Evolutionary conservation across 2,797 vertebrate species (phyloP), one percentile per base, ranked within the genome.

Genomic region (Dromococcyx pavoninus): DNA sequence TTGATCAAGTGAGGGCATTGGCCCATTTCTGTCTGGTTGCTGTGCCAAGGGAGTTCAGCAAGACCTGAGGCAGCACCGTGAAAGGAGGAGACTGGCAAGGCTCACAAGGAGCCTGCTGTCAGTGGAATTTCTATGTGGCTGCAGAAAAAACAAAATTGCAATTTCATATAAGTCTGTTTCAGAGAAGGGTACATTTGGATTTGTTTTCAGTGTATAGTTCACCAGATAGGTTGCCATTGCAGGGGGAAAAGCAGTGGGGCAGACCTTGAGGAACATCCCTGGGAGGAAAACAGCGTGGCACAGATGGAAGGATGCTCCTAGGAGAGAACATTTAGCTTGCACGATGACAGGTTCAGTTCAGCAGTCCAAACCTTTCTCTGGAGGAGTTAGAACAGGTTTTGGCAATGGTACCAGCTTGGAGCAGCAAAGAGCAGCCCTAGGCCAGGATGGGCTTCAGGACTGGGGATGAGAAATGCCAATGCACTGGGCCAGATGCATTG

Each of bases 401-500:
- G 3, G 24, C n/a, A 50, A 46, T 1, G 0, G 5, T 17, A 19
- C 5, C 1, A 2, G 14, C 18, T 16, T 69, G n/a, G 13, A 66
- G 70, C 0, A 0, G 25, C 28, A 33, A 70, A 58, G 18, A 41
- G 41, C 60, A 54, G 35, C 18, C 44, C 18, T 23, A 24, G 32
- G n/a, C 32, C 23, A 17, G 19, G 28, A 22, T 9, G 37, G 6
- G 51, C 51, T 77, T 17, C 14, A 33, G 44, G 10, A 43, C 24
- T 5, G 22, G 9, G 10, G 11, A 8, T 21, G 24, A 35, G 73
- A 51, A 7, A 19, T 4, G 5, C 22, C 1, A 6, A 21, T 57
- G 41, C 4, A 0, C 3, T 32, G n/a, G 37, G 43, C 30, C 48
- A 11, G 13, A 37, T 14, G 11, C 28, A 4, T 0, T 4, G 17